A percentile compares a stretch with the other conserved stretches of the same genome.
phyloP scores from a whole-genome alignment of 2,113 vertebrate species.

The Crotalus horridus region DNA sequence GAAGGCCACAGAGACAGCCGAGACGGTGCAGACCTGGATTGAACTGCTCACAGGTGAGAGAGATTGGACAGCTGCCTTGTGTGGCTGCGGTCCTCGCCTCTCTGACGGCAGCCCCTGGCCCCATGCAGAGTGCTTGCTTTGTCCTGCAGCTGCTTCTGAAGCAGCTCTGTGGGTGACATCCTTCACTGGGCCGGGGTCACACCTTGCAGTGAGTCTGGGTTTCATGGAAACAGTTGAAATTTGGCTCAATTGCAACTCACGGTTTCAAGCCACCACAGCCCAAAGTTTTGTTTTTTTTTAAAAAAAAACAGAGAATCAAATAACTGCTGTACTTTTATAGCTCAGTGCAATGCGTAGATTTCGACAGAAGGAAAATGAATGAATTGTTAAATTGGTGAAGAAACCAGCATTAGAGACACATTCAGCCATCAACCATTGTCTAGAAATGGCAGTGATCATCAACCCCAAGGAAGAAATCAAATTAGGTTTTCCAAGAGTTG shows the following conservation, averaged over 20 bases:
- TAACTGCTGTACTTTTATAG: neutral
- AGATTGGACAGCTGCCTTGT: neutral
- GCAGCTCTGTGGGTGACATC: neutral
- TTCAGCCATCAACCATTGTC: neutral
- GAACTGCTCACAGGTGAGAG: conserved; percentile 79
- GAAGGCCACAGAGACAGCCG: conserved; percentile 72
- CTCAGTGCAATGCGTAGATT: neutral
- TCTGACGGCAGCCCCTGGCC: neutral
- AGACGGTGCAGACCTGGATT: conserved; percentile 81
- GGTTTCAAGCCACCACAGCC: neutral
- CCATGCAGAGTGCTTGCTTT: neutral
- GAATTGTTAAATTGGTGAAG: neutral
- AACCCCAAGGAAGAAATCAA: neutral
- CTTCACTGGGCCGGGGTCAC: neutral
- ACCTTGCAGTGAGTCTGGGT: neutral
- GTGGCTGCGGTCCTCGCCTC: neutral
- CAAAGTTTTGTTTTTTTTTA: neutral
- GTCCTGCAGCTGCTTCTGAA: neutral
- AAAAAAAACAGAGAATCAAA: neutral
- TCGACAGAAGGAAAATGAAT: neutral
- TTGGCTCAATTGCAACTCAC: neutral
- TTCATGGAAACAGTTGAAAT: neutral
- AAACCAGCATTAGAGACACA: neutral
- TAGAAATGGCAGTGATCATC: neutral
- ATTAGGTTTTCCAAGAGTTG: neutral